Base-by-base conservation (phyloP, 2,113 vertebrate species). In the Mustelus asterias region DNA sequence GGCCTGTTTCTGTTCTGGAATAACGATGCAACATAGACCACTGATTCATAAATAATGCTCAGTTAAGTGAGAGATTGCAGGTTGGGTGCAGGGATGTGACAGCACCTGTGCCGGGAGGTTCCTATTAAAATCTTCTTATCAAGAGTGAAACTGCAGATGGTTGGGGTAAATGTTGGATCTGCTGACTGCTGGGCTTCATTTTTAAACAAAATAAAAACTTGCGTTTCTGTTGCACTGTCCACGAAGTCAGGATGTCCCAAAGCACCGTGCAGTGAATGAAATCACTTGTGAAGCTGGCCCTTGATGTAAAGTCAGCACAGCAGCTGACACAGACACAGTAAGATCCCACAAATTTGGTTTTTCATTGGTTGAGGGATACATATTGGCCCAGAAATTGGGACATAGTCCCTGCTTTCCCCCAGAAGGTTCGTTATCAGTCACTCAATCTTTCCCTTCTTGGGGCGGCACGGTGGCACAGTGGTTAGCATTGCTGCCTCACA, bases 101-200 rank as follows among this genome's bases (percentile, higher is more conserved):
- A 60, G 88, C 88, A 90, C 29, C 88, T 90, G 88, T 29, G 54
- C 54, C n/a, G 29, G n/a, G 29, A 92, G n/a, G 14, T 63, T 92
- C 58, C 88, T n/a, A 63, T 90, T 63, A 60, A 60, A 90, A 63
- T 92, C 29, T 33, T 90, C 54, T 90, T 92, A 63, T 63, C 60
- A n/a, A 92, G n/a, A 92, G 88, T n/a, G 26, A 88, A 22, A 37
- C 26, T 92, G 58, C 88, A 92, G 58, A n/a, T 92, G 88, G 88
- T 4, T 10, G 58, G 29, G 7, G 48, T 60, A 11, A n/a, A 63
- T 92, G 58, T n/a, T 22, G 1, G 18, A 83, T 14, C 37, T 83
- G 80, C 58, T 92, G 88, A 88, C 29, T 63, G 58, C 58, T 16
- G 18, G n/a, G 54, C 18, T 92, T 92, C n/a, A n/a, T 63, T n/a